Base-by-base conservation (phyloP, 2,797 vertebrate species). In the Allobates femoralis region DNA sequence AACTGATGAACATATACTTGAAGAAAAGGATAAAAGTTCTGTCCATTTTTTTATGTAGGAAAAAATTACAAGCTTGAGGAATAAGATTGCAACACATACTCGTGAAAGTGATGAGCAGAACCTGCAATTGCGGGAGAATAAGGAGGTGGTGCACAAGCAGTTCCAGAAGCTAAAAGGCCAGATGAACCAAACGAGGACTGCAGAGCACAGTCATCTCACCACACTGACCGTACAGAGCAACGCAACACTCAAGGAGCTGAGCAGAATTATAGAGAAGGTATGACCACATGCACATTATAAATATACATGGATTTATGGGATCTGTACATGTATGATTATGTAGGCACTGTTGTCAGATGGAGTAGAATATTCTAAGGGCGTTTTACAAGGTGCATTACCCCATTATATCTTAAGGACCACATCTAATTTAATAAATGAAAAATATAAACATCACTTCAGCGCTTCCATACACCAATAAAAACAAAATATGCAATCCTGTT, bases 211-310 rank as follows among this genome's bases (percentile, higher is more conserved):
- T 30, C 90, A 87, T 50, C 92, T 96, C 37, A 89, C 92, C 30
- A 92, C 86, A 1, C 94, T 96, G 66, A 91, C 90, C 0, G 4
- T 83, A 60, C 93, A 95, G 85, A 95, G 95, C 83, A 84, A 87
- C 0, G 89, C 93, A 2, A 64, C 95, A 30, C 92, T 94, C 85
- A 95, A 93, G 90, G 85, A 4, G 1, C 92, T 97, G 84, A 90
- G 53, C 18, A 86, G 15, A 6, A 15, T 92, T 37, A 92, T 94
- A 7, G 81, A 86, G 67, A 95, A 95, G 95, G 96, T 96, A 92
- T 75, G 3, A 12, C 74, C 46, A 6, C 46, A 53, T 30, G 19
- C 16, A 56, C 19, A 18, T 15, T 12, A 60, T 23, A 60, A 58
- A 23, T 23, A 8, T 58, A 23, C 19, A 23, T 23, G 5, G 5